Percentiles rank a stretch among this genome's conserved stretches.
phyloP scores from a whole-genome alignment of 2,113 vertebrate genomes.

The Corydoras sp. region DNA sequence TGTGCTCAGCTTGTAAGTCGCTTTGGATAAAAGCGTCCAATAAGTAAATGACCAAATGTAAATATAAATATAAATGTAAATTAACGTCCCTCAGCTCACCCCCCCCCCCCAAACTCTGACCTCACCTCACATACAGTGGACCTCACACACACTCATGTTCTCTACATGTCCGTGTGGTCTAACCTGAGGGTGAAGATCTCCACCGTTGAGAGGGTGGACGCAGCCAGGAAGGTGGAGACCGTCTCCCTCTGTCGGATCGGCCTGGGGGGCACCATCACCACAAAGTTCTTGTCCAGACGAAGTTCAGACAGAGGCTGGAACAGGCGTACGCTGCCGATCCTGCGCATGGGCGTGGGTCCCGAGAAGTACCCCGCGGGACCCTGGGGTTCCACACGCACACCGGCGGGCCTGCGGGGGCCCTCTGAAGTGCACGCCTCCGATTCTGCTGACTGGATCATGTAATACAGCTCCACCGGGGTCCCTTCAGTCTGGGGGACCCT shows the following conservation, averaged over 20 bases:
- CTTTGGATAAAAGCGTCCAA: no score
- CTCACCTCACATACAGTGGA: no score
- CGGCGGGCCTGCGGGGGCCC: slow-evolving; percentile 70
- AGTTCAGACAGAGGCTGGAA: slow-evolving; percentile 73
- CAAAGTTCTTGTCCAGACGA: slow-evolving; percentile 75
- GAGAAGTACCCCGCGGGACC: slow-evolving; percentile 57
- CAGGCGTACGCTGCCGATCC: slow-evolving; percentile 78
- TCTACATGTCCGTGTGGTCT: slow-evolving; percentile 18
- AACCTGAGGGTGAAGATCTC: slow-evolving; percentile 90
- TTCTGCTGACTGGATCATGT: slow-evolving; percentile 68
- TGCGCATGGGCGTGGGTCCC: slow-evolving; percentile 73
- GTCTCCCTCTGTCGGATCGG: slow-evolving; percentile 82
- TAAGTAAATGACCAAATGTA: no score
- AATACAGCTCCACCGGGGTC: slow-evolving; percentile 87
- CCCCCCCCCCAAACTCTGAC: no score
- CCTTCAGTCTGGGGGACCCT: slow-evolving; percentile 61
- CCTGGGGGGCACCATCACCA: slow-evolving; percentile 80
- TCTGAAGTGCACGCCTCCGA: slow-evolving; percentile 71
- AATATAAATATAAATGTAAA: no score
- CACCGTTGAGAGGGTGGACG: slow-evolving; percentile 74
- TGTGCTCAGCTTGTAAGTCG: no score
- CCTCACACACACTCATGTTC: no score
- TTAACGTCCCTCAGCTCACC: no score
- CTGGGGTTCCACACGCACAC: slow-evolving; percentile 66
- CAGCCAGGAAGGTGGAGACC: slow-evolving; percentile 71